Evolutionary conservation across 2,797 vertebrate genomes (phyloP).

Genomic region (Falco naumanni): DNA sequence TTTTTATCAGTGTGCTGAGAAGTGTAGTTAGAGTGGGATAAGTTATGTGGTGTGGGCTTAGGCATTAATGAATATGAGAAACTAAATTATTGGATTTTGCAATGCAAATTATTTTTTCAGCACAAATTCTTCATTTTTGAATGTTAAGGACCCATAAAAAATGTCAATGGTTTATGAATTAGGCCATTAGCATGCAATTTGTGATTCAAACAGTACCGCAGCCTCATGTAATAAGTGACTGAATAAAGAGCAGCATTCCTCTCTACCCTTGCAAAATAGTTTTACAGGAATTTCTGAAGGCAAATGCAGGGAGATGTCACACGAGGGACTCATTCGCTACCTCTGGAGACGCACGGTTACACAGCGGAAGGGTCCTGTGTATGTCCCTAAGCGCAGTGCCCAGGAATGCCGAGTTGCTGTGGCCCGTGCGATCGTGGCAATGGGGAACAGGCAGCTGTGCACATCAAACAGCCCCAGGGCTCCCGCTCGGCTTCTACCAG

Average conservation of each 20-base stretch:
- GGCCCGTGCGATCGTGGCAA: rapidly evolving
- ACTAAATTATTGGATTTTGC: conserved; percentile 83
- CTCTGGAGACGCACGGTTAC: background rate
- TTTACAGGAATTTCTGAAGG: conserved; percentile 63
- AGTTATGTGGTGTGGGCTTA: conserved; percentile 81
- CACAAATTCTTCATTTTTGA: conserved; percentile 83
- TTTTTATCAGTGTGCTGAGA: conserved; percentile 69
- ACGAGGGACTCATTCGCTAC: background rate
- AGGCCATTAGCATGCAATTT: conserved; percentile 83
- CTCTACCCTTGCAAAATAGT: conserved; percentile 66
- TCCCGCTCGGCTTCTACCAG: background rate
- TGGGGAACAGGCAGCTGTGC: background rate
- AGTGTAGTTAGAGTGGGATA: conserved; percentile 74
- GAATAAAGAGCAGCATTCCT: conserved; percentile 63
- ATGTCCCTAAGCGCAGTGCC: background rate
- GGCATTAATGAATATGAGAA: conserved; percentile 83
- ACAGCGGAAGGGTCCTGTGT: background rate
- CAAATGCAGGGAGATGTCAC: conserved; percentile 15
- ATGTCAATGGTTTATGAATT: conserved; percentile 84
- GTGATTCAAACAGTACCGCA: conserved; percentile 76
- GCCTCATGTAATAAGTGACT: conserved; percentile 70
- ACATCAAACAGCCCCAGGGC: background rate
- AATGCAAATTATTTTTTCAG: conserved; percentile 84
- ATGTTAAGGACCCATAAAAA: conserved; percentile 82
- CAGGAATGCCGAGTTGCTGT: background rate